Base-by-base conservation (phyloP, 2,113 vertebrate genomes). In the Galeopterus variegatus region DNA sequence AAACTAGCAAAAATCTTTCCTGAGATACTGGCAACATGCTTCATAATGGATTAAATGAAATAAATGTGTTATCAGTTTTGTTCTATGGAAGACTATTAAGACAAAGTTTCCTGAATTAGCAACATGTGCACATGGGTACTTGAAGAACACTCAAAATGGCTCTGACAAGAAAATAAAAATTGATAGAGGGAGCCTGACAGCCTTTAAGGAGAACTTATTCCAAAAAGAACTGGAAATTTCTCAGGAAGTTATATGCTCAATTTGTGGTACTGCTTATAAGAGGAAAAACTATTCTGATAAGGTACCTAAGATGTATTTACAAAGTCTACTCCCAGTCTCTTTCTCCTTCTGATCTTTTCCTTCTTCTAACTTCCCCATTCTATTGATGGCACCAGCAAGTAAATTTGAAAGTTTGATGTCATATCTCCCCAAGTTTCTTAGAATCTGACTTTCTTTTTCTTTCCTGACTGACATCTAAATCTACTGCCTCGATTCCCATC, bases 81-180 rank as follows among this genome's bases (percentile, higher is more conserved):
- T 31, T 31, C 75, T 77, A 56, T 17, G 36, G 50, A 79, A 80
- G 8, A 70, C 36, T 62, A 48, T 79, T 50, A 62, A 76, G 15
- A 72, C 11, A 64, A 56, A 83, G 52, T 89, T 85, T 90, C 11
- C 36, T 50, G 45, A 85, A 6, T 75, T 89, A 76, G 8, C 13
- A 73, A 50, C 2, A 23, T 23, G 28, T 79, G 7, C 26, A 64
- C 9, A 26, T 19, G 18, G 5, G 6, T 17, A 72, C n/a, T 70
- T 45, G 33, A 28, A 88, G 21, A 89, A 64, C 1, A 33, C 6
- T 84, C 31, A 8, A 58, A 90, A 64, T 14, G 33, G 1, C 56
- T 92, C 7, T 11, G 48, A 72, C 7, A 41, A 62, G 52, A 97
- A 88, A 94, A 81, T 70, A 80, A 91, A 85, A 75, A 89, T 26